These are phyloP conservation scores for Drosophila persimilis DNA, from an alignment of 1,140 invertebrate species.

Conservation along the genomic window DNA sequence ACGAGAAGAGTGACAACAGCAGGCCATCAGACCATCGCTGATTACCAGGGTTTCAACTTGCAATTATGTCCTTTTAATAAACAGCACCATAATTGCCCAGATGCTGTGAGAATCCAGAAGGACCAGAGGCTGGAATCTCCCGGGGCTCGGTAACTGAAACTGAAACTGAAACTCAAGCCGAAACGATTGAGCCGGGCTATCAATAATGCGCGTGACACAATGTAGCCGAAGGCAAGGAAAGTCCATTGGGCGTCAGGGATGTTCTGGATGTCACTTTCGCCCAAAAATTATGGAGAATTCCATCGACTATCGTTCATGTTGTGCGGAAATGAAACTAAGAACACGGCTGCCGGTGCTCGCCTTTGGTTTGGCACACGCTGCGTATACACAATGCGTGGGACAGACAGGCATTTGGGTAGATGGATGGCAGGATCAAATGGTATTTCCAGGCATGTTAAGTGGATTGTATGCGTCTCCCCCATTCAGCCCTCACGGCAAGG, in stretches of 20 bases:
- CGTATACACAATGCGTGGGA: constrained; percentile 54
- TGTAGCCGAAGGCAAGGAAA: constrained; percentile 42
- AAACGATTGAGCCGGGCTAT: constrained; percentile 55
- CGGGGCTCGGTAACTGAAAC: constrained; percentile 28
- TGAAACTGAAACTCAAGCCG: constrained; percentile 35
- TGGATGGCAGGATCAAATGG: constrained; percentile 77
- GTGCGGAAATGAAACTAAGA: no score
- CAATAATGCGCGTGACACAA: constrained; percentile 72
- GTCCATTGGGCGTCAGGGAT: neutral
- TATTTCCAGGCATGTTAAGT: constrained; percentile 76
- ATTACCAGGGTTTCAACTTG: constrained; percentile 59
- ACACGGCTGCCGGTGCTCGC: no score
- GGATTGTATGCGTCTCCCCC: constrained; percentile 62
- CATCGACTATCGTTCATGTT: no score
- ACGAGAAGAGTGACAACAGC: constrained; percentile 35
- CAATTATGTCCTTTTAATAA: constrained; percentile 79
- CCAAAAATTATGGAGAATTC: no score
- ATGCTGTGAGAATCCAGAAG: constrained; percentile 24
- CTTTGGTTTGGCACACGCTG: constrained; percentile 21
- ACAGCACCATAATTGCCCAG: constrained; percentile 66
- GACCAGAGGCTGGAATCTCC: neutral
- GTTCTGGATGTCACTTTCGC: no score
- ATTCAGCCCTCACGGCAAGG: neutral
- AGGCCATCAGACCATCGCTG: constrained; percentile 31
- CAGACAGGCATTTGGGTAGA: constrained; percentile 44